Percentiles rank a stretch among this genome's conserved stretches.
phyloP scores from a whole-genome alignment of 2,888 invertebrate species.

The Encarsia formosa region DNA sequence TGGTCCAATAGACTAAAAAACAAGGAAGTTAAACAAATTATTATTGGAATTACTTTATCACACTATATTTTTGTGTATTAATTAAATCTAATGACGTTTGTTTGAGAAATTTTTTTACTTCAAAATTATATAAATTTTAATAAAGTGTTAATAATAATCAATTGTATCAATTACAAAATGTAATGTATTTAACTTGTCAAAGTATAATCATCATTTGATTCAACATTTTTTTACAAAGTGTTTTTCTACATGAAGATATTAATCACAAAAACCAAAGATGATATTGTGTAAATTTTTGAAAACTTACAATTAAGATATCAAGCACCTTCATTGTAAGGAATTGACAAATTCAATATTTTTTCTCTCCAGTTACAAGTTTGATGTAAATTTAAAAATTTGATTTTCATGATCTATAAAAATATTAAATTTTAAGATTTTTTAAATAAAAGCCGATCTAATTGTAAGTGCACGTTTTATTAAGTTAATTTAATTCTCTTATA shows the following conservation, averaged over 20 bases:
- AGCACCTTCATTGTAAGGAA: too few relatives aligned
- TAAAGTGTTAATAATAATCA: conserved; percentile 27
- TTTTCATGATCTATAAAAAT: conserved; percentile 27
- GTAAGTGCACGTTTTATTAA: too few relatives aligned
- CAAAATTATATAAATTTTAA: conserved; percentile 14
- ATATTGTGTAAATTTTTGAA: conserved; percentile 39
- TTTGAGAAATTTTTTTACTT: conserved; percentile 1
- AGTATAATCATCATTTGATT: not conserved
- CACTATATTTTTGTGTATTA: too few relatives aligned
- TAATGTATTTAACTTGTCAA: not conserved
- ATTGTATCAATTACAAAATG: conserved; percentile 27
- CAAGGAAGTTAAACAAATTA: too few relatives aligned
- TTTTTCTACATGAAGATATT: conserved; percentile 18
- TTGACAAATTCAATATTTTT: conserved; percentile 32
- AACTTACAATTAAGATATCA: conserved; percentile 37
- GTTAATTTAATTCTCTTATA: too few relatives aligned
- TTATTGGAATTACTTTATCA: too few relatives aligned
- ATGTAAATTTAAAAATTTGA: conserved; percentile 13
- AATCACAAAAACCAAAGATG: conserved; percentile 49
- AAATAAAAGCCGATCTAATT: too few relatives aligned
- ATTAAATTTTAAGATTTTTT: too few relatives aligned
- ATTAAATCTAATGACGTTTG: too few relatives aligned
- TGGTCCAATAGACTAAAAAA: too few relatives aligned
- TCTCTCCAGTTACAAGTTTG: conserved; percentile 19
- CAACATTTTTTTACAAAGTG: not conserved